Evolutionary conservation across 2,113 vertebrate genomes (phyloP), one percentile per base, ranked within the genome.

Genomic region (Pyrgilauda ruficollis): DNA sequence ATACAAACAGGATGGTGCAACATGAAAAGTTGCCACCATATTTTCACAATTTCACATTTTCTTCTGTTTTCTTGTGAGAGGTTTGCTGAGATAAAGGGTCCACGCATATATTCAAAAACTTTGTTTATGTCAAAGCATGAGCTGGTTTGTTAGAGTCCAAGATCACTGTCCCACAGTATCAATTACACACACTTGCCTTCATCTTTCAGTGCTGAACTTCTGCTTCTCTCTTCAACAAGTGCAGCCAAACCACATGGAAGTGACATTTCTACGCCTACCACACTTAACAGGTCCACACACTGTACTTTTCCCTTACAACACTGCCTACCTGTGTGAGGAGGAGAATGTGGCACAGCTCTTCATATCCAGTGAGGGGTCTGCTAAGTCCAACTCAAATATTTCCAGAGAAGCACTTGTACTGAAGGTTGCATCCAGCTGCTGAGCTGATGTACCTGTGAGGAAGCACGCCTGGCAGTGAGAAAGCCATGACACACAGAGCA

Each of bases 371-470:
- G 98, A 98, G 5, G 98, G 98, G 18, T 99, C 99, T 1, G 98
- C 97, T 94, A 99, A 97, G 78, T 99, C 99, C 96, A 99, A 93
- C 96, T 99, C 98, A 59, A 99, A 99, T 94, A 99, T 98, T 97
- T 99, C 99, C 84, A 99, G 89, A 24, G 99, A 99, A 84, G 99
- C 99, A 94, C 55, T 99, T 80, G 99, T 99, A 94, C 99, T 99
- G 97, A 99, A 99, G 50, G 99, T 99, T 75, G 99, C 99, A 97
- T 99, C 99, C 63, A 99, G 97, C 87, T 99, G 99, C 94, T 99
- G 99, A 88, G 99, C 99, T 87, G 99, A 99, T 20, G 99, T 99
- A 90, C 99, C 99, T 99, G 94, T 5, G 44, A 28, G 94, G 72
- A 97, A 94, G 63, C 10, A 44, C 0, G 6, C 13, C 27, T 16